Percentiles rank a stretch among this genome's conserved stretches.
phyloP scores from a whole-genome alignment of 2,797 vertebrate genomes.

The Xenopus petersii region DNA sequence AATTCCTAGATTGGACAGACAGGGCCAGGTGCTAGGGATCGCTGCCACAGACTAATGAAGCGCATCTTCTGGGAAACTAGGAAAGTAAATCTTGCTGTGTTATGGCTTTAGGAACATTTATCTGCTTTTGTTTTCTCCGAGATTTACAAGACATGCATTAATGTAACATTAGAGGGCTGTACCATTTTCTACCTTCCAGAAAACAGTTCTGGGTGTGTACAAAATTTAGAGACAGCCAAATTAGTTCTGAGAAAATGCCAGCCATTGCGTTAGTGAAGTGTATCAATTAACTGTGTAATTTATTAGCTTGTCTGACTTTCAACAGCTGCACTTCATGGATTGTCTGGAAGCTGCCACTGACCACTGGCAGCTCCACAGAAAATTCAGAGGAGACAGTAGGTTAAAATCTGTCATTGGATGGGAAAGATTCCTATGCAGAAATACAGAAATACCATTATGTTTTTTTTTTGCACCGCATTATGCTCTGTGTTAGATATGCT shows the following conservation, averaged over 20 bases:
- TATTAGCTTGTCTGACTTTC: slow-evolving; percentile 25
- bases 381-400: slow-evolving; percentile 1
- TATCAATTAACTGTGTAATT: slow-evolving; percentile 28
- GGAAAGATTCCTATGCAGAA: not conserved
- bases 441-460: no score
- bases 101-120: slow-evolving; percentile 12
- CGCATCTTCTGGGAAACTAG: slow-evolving; percentile 19
- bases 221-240: slow-evolving; percentile 32
- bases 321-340: slow-evolving; percentile 44
- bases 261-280: slow-evolving; percentile 25
- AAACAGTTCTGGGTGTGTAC: slow-evolving; percentile 42
- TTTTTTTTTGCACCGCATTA: no score
- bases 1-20: slow-evolving; percentile 1
- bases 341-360: not conserved
- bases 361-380: no score
- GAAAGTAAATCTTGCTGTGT: slow-evolving; percentile 11
- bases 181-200: slow-evolving; percentile 25
- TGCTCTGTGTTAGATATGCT: no score
- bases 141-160: slow-evolving; percentile 28
- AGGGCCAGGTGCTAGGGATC: slow-evolving; percentile 16
- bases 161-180: slow-evolving; percentile 40
- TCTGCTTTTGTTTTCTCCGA: slow-evolving; percentile 11
- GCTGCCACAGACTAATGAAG: slow-evolving; percentile 5
- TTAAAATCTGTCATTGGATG: not conserved
- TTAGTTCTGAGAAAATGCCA: slow-evolving; percentile 36